Conservation (phyloP, 2,113 vertebrate genomes). For the Centropus unirufus region DNA sequence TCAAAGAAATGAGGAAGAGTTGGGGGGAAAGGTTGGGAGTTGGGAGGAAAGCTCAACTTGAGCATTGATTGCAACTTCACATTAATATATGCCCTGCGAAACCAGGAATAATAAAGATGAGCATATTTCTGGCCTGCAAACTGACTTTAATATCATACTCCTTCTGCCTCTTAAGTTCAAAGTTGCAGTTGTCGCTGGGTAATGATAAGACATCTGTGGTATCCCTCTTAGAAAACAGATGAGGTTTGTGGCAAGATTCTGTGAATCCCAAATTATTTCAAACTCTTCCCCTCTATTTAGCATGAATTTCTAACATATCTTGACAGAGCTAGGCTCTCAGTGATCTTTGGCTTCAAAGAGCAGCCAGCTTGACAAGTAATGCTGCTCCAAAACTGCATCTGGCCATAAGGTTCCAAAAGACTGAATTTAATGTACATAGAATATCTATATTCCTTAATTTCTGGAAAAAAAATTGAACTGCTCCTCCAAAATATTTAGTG, state of each 20-base stretch:
- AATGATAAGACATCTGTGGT: not conserved
- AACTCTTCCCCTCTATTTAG: not conserved
- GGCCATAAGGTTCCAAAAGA: not conserved
- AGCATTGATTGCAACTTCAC: not conserved
- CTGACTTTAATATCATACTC: not conserved
- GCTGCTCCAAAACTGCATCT: not conserved
- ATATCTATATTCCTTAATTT: not conserved
- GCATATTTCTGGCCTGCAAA: not conserved
- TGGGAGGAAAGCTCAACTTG: no score
- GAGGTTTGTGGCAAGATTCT: not conserved
- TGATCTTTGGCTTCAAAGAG: not conserved
- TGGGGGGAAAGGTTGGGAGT: no score
- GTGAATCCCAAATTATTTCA: not conserved
- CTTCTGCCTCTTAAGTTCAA: not conserved
- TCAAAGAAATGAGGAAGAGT: not conserved
- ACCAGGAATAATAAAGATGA: not conserved
- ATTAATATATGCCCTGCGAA: not conserved
- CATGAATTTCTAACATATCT: not conserved
- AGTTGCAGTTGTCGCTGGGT: not conserved
- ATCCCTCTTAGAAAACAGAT: not conserved
- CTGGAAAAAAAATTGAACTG: not conserved
- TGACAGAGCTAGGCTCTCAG: not conserved
- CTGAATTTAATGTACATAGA: not conserved
- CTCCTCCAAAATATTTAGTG: not conserved
- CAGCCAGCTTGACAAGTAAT: not conserved